A percentile compares a stretch with the other conserved stretches of the same genome.
These are phyloP conservation scores for Grus americana DNA, from an alignment of 2,113 vertebrate genomes.

Conservation along the genomic window DNA sequence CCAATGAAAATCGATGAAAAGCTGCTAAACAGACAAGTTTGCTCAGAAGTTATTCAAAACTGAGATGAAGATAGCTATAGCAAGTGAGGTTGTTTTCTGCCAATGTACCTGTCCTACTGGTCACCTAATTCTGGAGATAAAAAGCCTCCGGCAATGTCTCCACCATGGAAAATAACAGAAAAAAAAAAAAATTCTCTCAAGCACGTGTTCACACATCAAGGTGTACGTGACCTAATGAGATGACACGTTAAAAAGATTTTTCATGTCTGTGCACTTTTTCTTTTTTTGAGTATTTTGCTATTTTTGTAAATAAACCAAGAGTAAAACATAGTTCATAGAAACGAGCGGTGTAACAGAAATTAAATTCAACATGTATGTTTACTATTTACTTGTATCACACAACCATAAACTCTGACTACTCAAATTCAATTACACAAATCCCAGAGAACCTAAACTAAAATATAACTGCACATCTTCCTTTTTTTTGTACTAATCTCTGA, in stretches of 20 bases:
- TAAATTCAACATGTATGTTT: not conserved
- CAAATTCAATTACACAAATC: not conserved
- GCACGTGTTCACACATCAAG: too few relatives aligned
- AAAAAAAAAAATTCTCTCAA: not conserved
- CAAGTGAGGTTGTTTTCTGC: not conserved
- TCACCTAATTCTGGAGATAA: not conserved
- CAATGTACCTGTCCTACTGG: rapidly evolving
- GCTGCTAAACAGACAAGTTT: not conserved
- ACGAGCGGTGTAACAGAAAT: not conserved
- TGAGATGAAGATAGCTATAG: not conserved
- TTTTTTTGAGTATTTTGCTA: not conserved
- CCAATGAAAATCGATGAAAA: not conserved
- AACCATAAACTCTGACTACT: not conserved
- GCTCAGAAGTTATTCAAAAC: not conserved
- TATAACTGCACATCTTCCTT: not conserved
- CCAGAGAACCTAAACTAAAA: not conserved
- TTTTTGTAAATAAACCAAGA: not conserved
- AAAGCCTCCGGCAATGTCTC: not conserved
- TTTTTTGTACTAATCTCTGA: not conserved
- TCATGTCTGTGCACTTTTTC: not conserved
- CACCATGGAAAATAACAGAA: not conserved
- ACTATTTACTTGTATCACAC: not conserved
- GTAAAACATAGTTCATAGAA: not conserved
- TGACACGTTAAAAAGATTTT: not conserved
- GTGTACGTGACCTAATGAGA: not conserved